Evolutionary conservation across 2,797 vertebrate species (phyloP), one percentile per base, ranked within the genome.

Genomic region (Miichthys miiuy): DNA sequence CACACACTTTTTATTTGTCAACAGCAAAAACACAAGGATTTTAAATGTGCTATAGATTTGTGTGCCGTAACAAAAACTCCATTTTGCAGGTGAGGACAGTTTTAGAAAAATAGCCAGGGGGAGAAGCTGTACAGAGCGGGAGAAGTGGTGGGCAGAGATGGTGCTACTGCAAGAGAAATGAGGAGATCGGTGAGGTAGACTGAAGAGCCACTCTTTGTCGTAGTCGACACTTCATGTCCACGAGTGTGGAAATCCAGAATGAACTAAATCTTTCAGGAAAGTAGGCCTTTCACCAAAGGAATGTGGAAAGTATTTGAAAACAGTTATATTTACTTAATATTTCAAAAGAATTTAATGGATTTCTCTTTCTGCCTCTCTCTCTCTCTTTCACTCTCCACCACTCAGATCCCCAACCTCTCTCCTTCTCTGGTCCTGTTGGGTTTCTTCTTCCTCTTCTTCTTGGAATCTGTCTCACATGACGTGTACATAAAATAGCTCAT

Each of bases 291-390:
- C 48, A 57, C 69, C 68, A 72, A 80, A 81, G 68, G 71, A 84
- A 90, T 44, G 41, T 48, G 11, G 25, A 68, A 78, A 38, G 20
- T 66, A 77, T 84, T 73, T 89, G 80, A 86, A 91, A 91, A 89
- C 68, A 87, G 72, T 83, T 73, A 80, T 87, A 88, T 94, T 94
- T 84, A 75, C 80, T 95, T 86, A 94, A 94, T 94, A 94, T 94
- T 94, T 94, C 82, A 94, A 82, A 81, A 85, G 87, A 90, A 88
- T 94, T 93, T 91, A 94, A 94, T 94, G 91, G 92, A 89, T 86
- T 92, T 91, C 68, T 90, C 75, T 70, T 44, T 81, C 79, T 86
- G 68, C 56, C 55, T 75, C 52, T 48, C 30, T 34, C n/a, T 51
- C 72, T 21, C n/a, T 61, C 47, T 65, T 51, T 67, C 51, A 46